Conservation (phyloP, 2,797 vertebrate species). For the Ara ararauna region DNA sequence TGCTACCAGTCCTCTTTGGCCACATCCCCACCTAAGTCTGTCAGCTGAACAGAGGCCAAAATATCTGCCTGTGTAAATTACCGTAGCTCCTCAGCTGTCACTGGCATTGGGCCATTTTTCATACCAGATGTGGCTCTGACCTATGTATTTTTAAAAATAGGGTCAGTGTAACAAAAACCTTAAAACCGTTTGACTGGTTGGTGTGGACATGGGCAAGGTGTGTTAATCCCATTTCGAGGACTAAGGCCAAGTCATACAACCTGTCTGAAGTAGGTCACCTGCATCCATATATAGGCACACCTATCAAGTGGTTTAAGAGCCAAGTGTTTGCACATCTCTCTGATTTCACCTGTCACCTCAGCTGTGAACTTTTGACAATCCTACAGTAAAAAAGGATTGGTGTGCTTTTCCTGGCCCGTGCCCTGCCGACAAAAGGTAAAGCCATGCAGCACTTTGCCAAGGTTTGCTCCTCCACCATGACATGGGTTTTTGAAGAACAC, state of each 20-base stretch:
- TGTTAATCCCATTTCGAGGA: slow-evolving; percentile 36
- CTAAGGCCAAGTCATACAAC: background rate
- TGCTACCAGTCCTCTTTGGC: slow-evolving; percentile 8
- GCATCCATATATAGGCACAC: background rate
- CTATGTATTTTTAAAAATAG: background rate
- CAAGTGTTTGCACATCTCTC: background rate
- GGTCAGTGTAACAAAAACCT: slow-evolving; percentile 3
- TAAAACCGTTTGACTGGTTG: background rate
- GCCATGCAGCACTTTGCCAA: background rate
- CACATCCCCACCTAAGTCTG: background rate
- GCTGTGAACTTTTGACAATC: background rate
- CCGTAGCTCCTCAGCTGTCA: background rate
- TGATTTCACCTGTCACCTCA: background rate
- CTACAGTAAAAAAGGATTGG: background rate
- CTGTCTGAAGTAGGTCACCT: slow-evolving; percentile 3
- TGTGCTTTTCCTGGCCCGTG: background rate
- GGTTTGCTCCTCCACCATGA: background rate
- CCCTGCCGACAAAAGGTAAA: background rate
- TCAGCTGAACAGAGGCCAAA: background rate
- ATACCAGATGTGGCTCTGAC: slow-evolving; percentile 19
- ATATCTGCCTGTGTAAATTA: background rate
- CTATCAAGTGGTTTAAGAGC: background rate
- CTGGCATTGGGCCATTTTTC: background rate
- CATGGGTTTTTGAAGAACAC: background rate
- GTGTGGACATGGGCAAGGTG: background rate